These are phyloP conservation scores for Ditula angustiorana DNA, from an alignment of 2,888 invertebrate species.

Conservation along the genomic window DNA sequence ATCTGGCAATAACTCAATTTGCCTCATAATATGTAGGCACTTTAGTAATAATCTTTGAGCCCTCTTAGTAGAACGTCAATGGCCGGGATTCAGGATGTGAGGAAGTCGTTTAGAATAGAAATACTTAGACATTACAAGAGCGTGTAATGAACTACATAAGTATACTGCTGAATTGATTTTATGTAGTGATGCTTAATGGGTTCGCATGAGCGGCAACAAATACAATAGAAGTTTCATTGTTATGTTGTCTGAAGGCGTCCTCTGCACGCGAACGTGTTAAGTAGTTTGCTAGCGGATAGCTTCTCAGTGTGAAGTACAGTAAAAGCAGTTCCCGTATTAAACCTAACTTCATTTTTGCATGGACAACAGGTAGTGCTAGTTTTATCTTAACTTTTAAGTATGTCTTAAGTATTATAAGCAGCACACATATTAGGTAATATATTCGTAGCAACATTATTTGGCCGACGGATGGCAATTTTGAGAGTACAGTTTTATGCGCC, in stretches of 20 bases:
- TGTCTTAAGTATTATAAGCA: too few relatives aligned
- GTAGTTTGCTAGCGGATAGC: neutral
- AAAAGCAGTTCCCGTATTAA: too few relatives aligned
- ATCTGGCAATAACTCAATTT: constrained; percentile 53
- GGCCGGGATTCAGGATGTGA: neutral
- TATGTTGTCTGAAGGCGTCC: too few relatives aligned
- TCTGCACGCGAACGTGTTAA: too few relatives aligned
- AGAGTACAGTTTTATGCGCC: constrained; percentile 23
- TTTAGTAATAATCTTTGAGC: constrained; percentile 36
- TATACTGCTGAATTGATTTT: too few relatives aligned
- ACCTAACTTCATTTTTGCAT: too few relatives aligned
- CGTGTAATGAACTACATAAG: neutral
- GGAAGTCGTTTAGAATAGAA: constrained; percentile 22
- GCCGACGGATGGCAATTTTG: neutral
- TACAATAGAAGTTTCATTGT: too few relatives aligned
- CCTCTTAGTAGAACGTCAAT: constrained; percentile 13
- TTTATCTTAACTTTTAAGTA: neutral
- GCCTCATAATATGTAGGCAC: constrained; percentile 42
- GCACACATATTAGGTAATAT: neutral
- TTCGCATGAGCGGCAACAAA: too few relatives aligned
- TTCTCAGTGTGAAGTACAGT: constrained; percentile 1
- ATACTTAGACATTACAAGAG: constrained; percentile 3
- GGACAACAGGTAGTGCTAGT: too few relatives aligned
- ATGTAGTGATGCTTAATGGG: neutral
- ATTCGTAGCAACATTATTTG: neutral